Conservation (phyloP, 2,888 invertebrate species). For the Drosophila ezoana region DNA sequence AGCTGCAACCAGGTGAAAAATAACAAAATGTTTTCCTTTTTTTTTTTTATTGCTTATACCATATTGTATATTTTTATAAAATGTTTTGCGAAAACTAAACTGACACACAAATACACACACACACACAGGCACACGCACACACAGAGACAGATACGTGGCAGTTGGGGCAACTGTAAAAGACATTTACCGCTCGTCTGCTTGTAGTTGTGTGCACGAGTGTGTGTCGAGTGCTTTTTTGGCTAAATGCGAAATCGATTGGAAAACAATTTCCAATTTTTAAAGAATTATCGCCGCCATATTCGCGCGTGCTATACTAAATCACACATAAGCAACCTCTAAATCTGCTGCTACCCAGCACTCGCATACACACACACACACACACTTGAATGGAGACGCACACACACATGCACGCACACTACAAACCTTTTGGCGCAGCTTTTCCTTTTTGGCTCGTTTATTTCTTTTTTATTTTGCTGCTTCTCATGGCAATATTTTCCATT, state of each 20-base stretch:
- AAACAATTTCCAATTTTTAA: constrained; percentile 85
- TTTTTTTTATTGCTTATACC: constrained; percentile 38
- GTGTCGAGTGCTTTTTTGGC: constrained; percentile 78
- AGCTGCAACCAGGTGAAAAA: constrained; percentile 76
- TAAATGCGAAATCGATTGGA: constrained; percentile 85
- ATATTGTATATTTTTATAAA: constrained; percentile 64
- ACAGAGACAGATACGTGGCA: constrained; percentile 1
- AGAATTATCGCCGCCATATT: constrained; percentile 85
- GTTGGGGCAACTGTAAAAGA: constrained; percentile 50
- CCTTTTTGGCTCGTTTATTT: constrained; percentile 73
- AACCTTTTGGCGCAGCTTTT: constrained; percentile 73
- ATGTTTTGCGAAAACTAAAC: constrained; percentile 50
- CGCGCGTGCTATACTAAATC: constrained; percentile 85
- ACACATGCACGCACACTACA: constrained; percentile 12
- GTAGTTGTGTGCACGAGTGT: constrained; percentile 34
- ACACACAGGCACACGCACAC: background rate
- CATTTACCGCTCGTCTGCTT: constrained; percentile 49
- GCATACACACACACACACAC: constrained; percentile 39
- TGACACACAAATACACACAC: constrained; percentile 21
- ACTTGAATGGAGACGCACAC: background rate
- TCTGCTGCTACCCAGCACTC: constrained; percentile 81
- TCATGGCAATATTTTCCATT: constrained; percentile 76
- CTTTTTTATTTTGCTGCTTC: constrained; percentile 69
- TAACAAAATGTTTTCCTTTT: constrained; percentile 52
- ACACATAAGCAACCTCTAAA: constrained; percentile 85